phyloP scores from a whole-genome alignment of 2,113 vertebrate species.

The Glareola pratincola region DNA sequence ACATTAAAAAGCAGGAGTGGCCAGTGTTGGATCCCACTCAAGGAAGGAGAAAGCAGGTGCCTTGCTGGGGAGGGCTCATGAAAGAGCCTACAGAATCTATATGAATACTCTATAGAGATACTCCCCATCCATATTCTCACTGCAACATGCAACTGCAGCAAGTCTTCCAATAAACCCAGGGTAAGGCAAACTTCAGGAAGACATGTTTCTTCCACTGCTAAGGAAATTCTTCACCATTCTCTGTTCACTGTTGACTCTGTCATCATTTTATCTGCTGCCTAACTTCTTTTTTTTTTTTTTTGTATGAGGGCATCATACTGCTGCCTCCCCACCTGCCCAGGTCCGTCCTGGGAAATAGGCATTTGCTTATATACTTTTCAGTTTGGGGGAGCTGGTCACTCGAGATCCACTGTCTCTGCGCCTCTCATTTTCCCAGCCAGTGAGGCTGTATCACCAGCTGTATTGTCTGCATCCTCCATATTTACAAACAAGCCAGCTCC shows the following conservation, averaged over 20 bases:
- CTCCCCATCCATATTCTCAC: neutral
- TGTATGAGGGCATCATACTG: neutral
- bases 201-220: neutral
- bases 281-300: neutral
- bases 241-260: neutral
- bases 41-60: neutral
- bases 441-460: neutral
- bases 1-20: neutral
- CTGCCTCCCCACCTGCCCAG: neutral
- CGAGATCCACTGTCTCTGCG: neutral
- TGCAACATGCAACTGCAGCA: rapidly evolving
- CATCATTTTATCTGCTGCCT: neutral
- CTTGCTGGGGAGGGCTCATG: neutral
- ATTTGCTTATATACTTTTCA: neutral
- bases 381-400: neutral
- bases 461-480: neutral
- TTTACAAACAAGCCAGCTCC: neutral
- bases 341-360: neutral
- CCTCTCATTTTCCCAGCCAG: neutral
- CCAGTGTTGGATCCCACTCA: neutral
- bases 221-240: neutral
- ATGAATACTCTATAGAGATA: neutral
- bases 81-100: neutral
- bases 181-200: neutral
- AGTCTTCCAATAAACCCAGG: neutral